Evolutionary conservation across 2,888 invertebrate genomes (phyloP).

Genomic region (Saturnia japonica): DNA sequence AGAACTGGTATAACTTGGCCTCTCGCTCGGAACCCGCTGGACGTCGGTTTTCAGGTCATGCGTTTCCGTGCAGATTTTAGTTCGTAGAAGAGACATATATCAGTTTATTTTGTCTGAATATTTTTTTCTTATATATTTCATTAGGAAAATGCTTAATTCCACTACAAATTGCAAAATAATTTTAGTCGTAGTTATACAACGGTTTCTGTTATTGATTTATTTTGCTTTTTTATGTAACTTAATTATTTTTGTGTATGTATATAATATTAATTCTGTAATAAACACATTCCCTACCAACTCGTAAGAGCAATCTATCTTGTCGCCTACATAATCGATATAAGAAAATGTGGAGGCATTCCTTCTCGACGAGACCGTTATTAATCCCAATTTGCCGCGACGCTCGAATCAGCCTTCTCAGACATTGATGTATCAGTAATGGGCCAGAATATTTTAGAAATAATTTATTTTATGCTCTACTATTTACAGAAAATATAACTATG

Average conservation of each 20-base stretch:
- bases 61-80: too few species aligned
- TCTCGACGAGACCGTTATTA: slow-evolving; percentile 62
- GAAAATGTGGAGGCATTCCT: slow-evolving; percentile 56
- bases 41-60: too few species aligned
- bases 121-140: too few species aligned
- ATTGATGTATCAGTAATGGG: slow-evolving; percentile 61
- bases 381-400: slow-evolving; percentile 67
- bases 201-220: too few species aligned
- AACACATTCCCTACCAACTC: not conserved
- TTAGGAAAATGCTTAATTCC: too few species aligned
- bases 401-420: slow-evolving; percentile 53
- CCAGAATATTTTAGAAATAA: slow-evolving; percentile 38
- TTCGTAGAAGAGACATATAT: too few species aligned
- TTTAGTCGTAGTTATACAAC: too few species aligned
- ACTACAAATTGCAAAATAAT: too few species aligned
- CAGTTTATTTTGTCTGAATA: too few species aligned
- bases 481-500: not conserved
- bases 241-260: not conserved
- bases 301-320: slow-evolving; percentile 57
- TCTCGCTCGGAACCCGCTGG: too few species aligned
- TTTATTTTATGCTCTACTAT: slow-evolving; percentile 10
- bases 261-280: not conserved
- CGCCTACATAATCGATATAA: slow-evolving; percentile 57
- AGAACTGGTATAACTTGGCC: too few species aligned
- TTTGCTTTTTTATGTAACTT: too few species aligned